These are phyloP conservation scores for Mesitornis unicolor DNA, from an alignment of 2,113 vertebrate species.

Conservation along the genomic window DNA sequence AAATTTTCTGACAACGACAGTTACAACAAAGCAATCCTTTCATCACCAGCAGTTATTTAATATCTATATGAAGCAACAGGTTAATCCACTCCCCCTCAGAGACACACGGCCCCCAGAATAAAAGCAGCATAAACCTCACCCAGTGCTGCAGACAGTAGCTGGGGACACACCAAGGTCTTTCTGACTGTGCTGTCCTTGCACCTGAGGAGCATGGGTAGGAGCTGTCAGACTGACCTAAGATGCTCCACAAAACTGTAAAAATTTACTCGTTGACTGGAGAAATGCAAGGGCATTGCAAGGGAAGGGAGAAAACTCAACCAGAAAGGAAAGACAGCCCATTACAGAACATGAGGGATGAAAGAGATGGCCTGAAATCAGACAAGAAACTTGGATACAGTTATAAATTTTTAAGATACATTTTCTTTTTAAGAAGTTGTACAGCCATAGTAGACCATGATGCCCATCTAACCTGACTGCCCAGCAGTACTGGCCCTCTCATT, in stretches of 20 bases:
- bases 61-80: background rate
- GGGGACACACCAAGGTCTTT: background rate
- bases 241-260: background rate
- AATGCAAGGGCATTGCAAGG: background rate
- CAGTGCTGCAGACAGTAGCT: background rate
- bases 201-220: background rate
- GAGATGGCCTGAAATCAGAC: background rate
- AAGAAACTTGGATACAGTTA: background rate
- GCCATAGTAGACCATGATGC: background rate
- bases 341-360: background rate
- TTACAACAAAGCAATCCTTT: background rate
- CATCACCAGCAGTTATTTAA: background rate
- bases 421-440: background rate
- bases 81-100: background rate
- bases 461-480: background rate
- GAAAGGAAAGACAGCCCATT: background rate
- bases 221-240: background rate
- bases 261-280: rapidly evolving
- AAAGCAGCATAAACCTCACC: background rate
- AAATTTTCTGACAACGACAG: background rate
- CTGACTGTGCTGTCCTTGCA: rapidly evolving
- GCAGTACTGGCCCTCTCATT: background rate
- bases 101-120: background rate
- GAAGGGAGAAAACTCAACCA: background rate
- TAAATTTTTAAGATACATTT: background rate